These are phyloP conservation scores for Sebastes itinus DNA, from an alignment of 2,797 vertebrate genomes.

Conservation along the genomic window DNA sequence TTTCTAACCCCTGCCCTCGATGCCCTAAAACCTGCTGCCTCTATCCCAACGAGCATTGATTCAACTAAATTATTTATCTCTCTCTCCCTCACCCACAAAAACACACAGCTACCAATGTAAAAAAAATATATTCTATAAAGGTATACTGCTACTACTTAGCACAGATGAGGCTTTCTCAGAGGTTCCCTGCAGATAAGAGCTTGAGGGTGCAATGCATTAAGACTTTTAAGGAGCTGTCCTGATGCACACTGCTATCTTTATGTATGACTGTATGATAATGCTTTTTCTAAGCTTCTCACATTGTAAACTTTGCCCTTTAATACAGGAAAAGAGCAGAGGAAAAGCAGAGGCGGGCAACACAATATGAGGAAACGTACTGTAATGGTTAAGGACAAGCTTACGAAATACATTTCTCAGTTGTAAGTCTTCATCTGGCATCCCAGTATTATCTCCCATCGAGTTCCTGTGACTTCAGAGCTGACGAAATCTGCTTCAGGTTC, in stretches of 20 bases:
- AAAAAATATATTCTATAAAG: conserved; percentile 32
- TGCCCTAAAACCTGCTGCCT: conserved; percentile 50
- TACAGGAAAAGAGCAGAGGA: not conserved
- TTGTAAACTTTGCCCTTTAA: conserved; percentile 7
- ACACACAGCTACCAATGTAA: conserved; percentile 18
- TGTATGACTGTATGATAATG: conserved; percentile 8
- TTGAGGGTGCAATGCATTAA: conserved; percentile 31
- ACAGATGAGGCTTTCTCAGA: conserved; percentile 21
- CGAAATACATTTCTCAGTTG: conserved; percentile 1
- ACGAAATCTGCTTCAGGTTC: conserved; percentile 37
- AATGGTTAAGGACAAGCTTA: not conserved
- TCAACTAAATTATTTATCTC: conserved; percentile 67
- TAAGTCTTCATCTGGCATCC: not conserved
- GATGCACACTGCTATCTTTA: conserved; percentile 14
- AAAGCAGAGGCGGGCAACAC: not conserved
- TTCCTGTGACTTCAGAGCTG: conserved; percentile 11
- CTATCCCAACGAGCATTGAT: conserved; percentile 62
- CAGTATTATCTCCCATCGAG: not conserved
- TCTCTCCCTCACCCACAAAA: not conserved
- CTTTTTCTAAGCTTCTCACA: conserved; percentile 12
- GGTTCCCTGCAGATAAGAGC: conserved; percentile 26
- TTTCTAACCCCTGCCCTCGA: conserved; percentile 56
- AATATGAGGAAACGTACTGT: not conserved
- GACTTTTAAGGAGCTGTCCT: conserved; percentile 30
- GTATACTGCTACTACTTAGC: conserved; percentile 19